These are phyloP conservation scores for Scaptomyza parva DNA, from an alignment of 2,888 invertebrate species.

Conservation along the genomic window DNA sequence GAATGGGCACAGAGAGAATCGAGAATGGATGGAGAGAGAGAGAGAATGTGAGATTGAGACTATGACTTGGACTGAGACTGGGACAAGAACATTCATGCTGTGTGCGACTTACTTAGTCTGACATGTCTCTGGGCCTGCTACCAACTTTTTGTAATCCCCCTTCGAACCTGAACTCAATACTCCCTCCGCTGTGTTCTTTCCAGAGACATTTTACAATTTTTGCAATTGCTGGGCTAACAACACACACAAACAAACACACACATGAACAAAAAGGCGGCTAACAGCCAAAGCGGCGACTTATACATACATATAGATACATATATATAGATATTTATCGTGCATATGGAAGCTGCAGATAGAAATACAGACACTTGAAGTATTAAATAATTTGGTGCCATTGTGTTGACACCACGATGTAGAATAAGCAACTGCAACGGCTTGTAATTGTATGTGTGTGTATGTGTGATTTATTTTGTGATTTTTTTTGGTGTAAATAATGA, in stretches of 20 bases:
- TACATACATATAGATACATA: conserved; percentile 6
- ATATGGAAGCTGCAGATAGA: conserved; percentile 9
- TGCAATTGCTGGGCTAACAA: conserved; percentile 49
- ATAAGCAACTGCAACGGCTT: conserved; percentile 35
- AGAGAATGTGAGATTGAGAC: neutral
- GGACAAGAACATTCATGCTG: conserved; percentile 32
- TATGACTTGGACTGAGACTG: conserved; percentile 9
- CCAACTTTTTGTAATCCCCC: neutral
- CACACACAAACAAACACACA: conserved; percentile 19
- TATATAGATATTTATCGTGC: neutral
- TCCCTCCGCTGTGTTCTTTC: neutral
- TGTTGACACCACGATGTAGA: conserved; percentile 66
- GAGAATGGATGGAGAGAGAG: neutral
- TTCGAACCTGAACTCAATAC: no score
- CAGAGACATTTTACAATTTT: conserved; percentile 57
- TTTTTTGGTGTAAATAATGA: conserved; percentile 45
- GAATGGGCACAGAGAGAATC: neutral
- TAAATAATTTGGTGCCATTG: conserved; percentile 82
- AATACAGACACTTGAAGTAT: conserved; percentile 74
- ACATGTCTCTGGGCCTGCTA: conserved; percentile 40
- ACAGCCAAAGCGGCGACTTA: conserved; percentile 3
- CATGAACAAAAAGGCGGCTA: conserved; percentile 4
- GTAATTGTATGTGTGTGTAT: conserved; percentile 19
- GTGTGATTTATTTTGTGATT: conserved; percentile 29
- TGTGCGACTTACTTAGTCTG: conserved; percentile 26